Conservation (phyloP, 2,797 vertebrate species). For the Ispidina picta region DNA sequence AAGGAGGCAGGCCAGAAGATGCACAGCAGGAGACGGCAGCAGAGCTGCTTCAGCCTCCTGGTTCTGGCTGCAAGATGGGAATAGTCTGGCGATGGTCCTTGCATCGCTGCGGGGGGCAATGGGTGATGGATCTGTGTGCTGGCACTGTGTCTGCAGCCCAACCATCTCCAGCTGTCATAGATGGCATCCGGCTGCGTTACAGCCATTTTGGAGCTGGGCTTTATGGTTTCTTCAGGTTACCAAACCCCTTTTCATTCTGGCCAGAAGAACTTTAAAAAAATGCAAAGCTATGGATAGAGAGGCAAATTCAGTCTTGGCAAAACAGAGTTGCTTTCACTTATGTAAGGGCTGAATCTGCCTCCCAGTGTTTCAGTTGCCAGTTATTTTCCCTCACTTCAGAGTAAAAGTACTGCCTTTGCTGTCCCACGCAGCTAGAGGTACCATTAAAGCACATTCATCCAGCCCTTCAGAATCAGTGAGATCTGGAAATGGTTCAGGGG, state of each 20-base stretch:
- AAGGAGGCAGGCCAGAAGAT: constrained; percentile 19
- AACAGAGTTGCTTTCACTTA: constrained; percentile 9
- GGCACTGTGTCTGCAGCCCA: background rate
- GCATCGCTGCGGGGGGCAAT: background rate
- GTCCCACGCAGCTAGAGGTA: background rate
- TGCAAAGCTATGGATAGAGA: background rate
- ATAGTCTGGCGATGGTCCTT: constrained; percentile 31
- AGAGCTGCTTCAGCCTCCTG: constrained; percentile 29
- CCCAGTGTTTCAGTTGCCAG: background rate
- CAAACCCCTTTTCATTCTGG: background rate
- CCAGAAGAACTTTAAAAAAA: background rate
- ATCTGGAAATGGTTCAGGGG: background rate
- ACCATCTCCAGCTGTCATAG: constrained; percentile 22
- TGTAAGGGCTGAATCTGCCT: constrained; percentile 40
- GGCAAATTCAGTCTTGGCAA: constrained; percentile 14
- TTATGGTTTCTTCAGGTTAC: constrained; percentile 10
- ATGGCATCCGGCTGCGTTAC: background rate
- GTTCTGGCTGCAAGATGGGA: constrained; percentile 51
- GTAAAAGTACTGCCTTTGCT: background rate
- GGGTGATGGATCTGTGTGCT: constrained; percentile 15
- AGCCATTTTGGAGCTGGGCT: background rate
- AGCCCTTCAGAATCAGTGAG: background rate
- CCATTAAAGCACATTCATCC: background rate
- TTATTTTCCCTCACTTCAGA: background rate
- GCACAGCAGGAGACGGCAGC: constrained; percentile 35